Evolutionary conservation across 2,113 vertebrate species (phyloP), one percentile per base, ranked within the genome.

Genomic region (Arothron firmamentum): DNA sequence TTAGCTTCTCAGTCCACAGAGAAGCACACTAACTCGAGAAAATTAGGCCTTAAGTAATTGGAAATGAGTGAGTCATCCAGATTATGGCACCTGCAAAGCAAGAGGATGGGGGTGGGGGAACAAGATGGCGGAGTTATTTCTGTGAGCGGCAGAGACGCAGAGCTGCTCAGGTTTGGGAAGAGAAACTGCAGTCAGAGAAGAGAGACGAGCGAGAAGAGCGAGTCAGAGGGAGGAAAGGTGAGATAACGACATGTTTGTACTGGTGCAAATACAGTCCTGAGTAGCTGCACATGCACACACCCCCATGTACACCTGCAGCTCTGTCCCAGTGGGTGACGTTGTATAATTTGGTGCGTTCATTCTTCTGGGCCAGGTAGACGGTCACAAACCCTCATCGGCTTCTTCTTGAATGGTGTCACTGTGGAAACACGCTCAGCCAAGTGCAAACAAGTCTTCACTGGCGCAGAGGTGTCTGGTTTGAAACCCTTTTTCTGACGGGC

Each of bases 261-360:
- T 34, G 1, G 60, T 61, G 65, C 56, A 76, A 84, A 78, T 68
- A 74, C 60, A 78, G 74, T 72, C 62, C 64, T 72, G 75, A 55
- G 51, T 3, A 6, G 17, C 62, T 47, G 12, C 53, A 28, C 47
- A 52, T 51, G 57, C 57, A 31, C 57, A 60, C 62, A 54, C 67
- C 58, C 58, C 28, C 51, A 31, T 47, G 56, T 61, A 3, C 75
- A 80, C 73, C 74, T 72, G 76, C 59, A 65, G 56, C 72, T 65
- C 65, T 75, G 56, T 88, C 83, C 78, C 87, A 86, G 71, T 61
- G 75, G 84, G 84, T 74, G 81, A 72, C 65, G 74, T 58, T 69
- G 60, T 88, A 76, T 84, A 86, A 88, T 87, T 85, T 87, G 83
- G 83, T 83, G 86, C 82, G 86, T 85, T 77, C 77, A 85, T 86